phyloP scores from a whole-genome alignment of 2,797 vertebrate species.

The Scleropages formosus region DNA sequence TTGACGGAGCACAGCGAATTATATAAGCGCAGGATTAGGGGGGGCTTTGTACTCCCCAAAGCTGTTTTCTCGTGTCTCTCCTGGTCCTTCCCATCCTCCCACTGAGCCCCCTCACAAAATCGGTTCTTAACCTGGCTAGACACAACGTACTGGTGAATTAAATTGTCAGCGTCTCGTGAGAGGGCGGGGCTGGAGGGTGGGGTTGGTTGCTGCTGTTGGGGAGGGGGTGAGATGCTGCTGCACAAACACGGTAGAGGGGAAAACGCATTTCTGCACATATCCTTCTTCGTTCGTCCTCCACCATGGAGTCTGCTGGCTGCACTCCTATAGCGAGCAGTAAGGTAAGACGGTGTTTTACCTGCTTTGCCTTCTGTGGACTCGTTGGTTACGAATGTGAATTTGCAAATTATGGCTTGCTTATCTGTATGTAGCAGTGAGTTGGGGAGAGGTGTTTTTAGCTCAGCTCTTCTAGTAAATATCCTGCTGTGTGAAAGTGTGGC shows the following conservation, averaged over 20 bases:
- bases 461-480: too few species aligned
- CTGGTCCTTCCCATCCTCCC: conserved; percentile 32
- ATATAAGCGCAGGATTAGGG: conserved; percentile 63
- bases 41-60: conserved; percentile 56
- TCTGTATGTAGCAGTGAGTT: too few species aligned
- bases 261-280: conserved; percentile 19
- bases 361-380: too few species aligned
- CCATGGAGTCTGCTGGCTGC: conserved; percentile 42
- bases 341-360: conserved; percentile 36
- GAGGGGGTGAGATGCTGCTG: conserved; percentile 19
- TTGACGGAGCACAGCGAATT: conserved; percentile 59
- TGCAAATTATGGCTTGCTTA: background rate
- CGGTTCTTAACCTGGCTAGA: conserved; percentile 63
- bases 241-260: background rate
- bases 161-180: conserved; percentile 41
- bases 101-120: conserved; percentile 34
- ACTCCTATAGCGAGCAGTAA: conserved; percentile 35
- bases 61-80: conserved; percentile 45
- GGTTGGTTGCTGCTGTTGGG: background rate
- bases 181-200: background rate
- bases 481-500: too few species aligned
- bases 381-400: background rate
- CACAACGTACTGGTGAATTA: conserved; percentile 56
- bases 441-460: too few species aligned
- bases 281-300: conserved; percentile 24